These are phyloP conservation scores for Pseudopodoces humilis DNA, from an alignment of 2,113 vertebrate species.

Conservation along the genomic window DNA sequence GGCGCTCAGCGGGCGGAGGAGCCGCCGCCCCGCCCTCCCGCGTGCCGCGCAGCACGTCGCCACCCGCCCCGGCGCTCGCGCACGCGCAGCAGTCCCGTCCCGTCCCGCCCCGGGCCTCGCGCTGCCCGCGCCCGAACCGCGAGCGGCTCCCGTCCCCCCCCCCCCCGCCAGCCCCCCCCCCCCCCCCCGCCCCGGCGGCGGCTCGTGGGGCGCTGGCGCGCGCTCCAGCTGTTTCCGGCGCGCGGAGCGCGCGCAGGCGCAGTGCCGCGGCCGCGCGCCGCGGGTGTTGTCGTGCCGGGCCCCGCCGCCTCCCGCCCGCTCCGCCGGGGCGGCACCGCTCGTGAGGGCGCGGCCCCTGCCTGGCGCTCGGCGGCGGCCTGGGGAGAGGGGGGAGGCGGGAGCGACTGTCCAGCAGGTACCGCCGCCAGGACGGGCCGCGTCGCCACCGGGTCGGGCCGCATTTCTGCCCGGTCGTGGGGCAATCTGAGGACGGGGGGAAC, in stretches of 20 bases:
- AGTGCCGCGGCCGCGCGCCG: no score
- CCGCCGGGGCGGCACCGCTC: neutral
- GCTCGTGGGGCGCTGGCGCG: neutral
- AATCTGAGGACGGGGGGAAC: rapidly evolving
- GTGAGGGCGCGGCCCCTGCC: neutral
- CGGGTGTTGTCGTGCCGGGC: neutral
- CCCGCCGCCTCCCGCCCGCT: neutral
- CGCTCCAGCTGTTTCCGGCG: neutral
- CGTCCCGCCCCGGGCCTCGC: neutral
- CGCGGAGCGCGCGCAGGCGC: neutral
- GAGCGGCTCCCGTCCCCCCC: neutral
- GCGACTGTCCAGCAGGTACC: neutral
- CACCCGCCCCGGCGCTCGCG: neutral
- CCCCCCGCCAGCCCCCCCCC: no score
- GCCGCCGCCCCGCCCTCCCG: rapidly evolving
- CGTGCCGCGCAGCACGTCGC: neutral
- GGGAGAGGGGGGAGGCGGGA: neutral
- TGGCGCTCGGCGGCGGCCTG: neutral
- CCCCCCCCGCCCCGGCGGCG: no score
- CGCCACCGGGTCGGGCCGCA: neutral
- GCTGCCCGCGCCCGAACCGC: neutral
- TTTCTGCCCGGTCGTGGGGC: neutral
- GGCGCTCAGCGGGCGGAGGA: rapidly evolving
- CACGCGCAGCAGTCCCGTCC: neutral
- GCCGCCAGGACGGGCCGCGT: neutral